Conservation (phyloP, 2,113 vertebrate genomes). For the Sphaerodactylus townsendi region DNA sequence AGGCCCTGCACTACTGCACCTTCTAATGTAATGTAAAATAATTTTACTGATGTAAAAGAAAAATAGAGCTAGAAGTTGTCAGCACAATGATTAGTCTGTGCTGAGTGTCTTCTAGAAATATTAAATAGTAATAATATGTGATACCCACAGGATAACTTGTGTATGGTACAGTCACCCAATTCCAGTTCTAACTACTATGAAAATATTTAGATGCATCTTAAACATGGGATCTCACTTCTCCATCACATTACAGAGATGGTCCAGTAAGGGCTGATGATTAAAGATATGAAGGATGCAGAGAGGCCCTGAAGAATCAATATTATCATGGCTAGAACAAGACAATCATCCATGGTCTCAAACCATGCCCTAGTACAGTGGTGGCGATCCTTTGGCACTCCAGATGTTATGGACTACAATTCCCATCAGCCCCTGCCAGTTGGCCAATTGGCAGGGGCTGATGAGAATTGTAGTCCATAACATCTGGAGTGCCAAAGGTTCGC, state of each 20-base stretch:
- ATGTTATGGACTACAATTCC: no score
- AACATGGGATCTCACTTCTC: neutral
- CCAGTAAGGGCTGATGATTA: neutral
- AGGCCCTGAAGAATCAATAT: neutral
- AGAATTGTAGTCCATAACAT: no score
- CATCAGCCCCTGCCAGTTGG: no score
- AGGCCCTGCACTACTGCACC: neutral
- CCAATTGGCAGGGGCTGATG: no score
- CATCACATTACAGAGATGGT: neutral
- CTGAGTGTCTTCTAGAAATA: neutral
- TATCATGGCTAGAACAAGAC: neutral
- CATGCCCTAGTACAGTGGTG: neutral
- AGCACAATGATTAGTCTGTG: neutral
- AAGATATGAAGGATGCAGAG: neutral
- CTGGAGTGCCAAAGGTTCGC: no score
- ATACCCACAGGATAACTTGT: neutral
- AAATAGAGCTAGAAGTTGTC: neutral
- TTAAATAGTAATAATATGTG: neutral
- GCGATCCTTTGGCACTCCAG: no score
- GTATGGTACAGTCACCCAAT: neutral
- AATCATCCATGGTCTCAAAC: neutral
- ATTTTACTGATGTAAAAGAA: neutral
- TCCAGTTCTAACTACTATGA: neutral
- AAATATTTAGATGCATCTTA: neutral
- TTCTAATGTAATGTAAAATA: no score